Evolutionary conservation across 1,140 invertebrate genomes (phyloP), one percentile per base, ranked within the genome.

Genomic region (Neocloeon triangulifer): DNA sequence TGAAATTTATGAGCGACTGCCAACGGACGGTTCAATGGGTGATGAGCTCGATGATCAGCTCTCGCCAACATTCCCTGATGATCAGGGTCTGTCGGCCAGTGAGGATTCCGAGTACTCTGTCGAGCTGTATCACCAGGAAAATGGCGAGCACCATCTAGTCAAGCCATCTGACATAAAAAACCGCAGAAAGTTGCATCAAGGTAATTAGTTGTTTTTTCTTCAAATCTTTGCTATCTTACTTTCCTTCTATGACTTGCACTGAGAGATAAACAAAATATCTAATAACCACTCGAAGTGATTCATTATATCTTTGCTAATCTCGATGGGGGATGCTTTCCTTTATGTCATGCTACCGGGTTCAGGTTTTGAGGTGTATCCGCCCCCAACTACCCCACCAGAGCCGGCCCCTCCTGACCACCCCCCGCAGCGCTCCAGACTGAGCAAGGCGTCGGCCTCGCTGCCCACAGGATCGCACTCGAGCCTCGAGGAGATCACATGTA

Each of bases 1-100:
- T 34, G 80, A 86, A 48, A 80, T 80, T 38, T 85, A 81, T 47
- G 78, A 84, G 52, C 67, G 75, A 43, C 59, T 75, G 37, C 70
- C 69, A 4, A 61, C 58, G 9, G 65, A 66, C 38, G 63, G 59
- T 23, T 50, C 47, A 20, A 25, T 60, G 47, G 34, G 58, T 46
- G 35, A 60, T 50, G 27, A 56, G 40, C 22, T 46, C 49, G 43
- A 65, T 51, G 46, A 62, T 49, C 39, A 58, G 42, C 35, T 63
- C 46, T 48, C 56, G 10, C 47, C 50, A 23, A 47, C 48, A 12
- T 48, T 46, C 34, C 47, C 48, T 20, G 42, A 52, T 41, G 46
- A 57, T 45, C 49, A 58, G 41, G 42, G 51, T 30, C 43, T 55
- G 20, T 58, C 54, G 44, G 62, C 62, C 4, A 71, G 66, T 47